These are phyloP conservation scores for Lasioglossum oenotherae DNA, from an alignment of 2,888 invertebrate species.

Conservation along the genomic window DNA sequence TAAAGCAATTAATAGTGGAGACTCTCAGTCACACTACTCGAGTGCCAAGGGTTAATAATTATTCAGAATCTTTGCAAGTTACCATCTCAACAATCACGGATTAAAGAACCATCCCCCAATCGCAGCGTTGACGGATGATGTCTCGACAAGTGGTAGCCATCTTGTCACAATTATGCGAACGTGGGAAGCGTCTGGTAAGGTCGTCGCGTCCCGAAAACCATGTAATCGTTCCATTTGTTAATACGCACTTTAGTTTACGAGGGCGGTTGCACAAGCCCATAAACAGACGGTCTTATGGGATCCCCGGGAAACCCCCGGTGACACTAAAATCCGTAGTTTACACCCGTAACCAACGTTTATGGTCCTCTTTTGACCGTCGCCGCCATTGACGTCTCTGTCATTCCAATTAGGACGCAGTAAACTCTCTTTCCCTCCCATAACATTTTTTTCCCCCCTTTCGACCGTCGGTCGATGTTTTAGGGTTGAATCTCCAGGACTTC, in stretches of 20 bases:
- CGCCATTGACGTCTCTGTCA: constrained; percentile 84
- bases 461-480: constrained; percentile 65
- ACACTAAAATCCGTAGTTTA: constrained; percentile 83
- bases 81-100: not conserved
- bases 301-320: constrained; percentile 71
- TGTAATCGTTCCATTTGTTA: constrained; percentile 71
- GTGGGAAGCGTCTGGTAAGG: constrained; percentile 27
- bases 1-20: too few relatives aligned
- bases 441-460: constrained; percentile 44
- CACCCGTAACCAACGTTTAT: constrained; percentile 81
- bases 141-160: not conserved
- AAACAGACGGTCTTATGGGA: constrained; percentile 77
- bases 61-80: too few relatives aligned
- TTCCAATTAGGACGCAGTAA: constrained; percentile 83
- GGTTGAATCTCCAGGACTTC: constrained; percentile 63
- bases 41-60: too few relatives aligned
- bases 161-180: not conserved
- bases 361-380: constrained; percentile 76
- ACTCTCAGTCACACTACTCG: too few relatives aligned
- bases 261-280: constrained; percentile 79
- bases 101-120: not conserved
- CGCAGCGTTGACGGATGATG: too few relatives aligned
- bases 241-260: constrained; percentile 78
- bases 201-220: constrained; percentile 31
- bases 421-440: constrained; percentile 60